Base-by-base conservation (phyloP, 2,888 invertebrate genomes). In the Fragum fragum region DNA sequence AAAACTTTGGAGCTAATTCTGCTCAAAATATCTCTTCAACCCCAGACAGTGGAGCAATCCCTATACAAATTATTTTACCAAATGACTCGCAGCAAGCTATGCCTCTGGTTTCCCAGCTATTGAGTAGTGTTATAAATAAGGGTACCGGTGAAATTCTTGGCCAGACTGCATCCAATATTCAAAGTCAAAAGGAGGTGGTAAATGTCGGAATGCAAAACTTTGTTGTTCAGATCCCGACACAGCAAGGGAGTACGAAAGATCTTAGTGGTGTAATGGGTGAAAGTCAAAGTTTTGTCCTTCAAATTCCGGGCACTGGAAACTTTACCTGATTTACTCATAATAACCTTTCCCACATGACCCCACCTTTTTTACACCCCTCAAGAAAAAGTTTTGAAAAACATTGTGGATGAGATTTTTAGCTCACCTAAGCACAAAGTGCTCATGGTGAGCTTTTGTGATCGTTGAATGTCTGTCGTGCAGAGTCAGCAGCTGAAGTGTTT, bases 41-140 rank as follows among this genome's bases (percentile, higher is more conserved):
- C 29, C 73, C 69, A 21, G 78, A 76, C 59, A 77, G 68, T 32
- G 86, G 83, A 39, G 79, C 81, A 26, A 83, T 86, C 61, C 86
- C 86, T 0, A 83, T 86, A 36, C 83, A 86, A 32, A 83, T 86
- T 14, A 86, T 86, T 32, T 66, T 86, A 26, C 86, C 86, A 1
- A 83, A 74, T 75, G 86, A 83, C 32, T 83, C 83, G 11, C 86
- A 86, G 75, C 86, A 86, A 32, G 59, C 86, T 0, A 59, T 83
- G 0, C 83, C 86, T 0, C 28, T 86, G 18, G 83, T 86, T 1
- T 79, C 81, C n/a, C 86, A 81, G 72, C 68, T 86, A 26, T 47
- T 86, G n/a, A 83, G 77, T 32, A 83, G 83, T 75, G 81, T 79
- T 0, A 69, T 85, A 18, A 85, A 78, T 36, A 52, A 68, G 52